Percentiles rank a stretch among this genome's conserved stretches.
Conservation (phyloP, 1,140 invertebrate genomes). For the Semibalanus balanoides region DNA sequence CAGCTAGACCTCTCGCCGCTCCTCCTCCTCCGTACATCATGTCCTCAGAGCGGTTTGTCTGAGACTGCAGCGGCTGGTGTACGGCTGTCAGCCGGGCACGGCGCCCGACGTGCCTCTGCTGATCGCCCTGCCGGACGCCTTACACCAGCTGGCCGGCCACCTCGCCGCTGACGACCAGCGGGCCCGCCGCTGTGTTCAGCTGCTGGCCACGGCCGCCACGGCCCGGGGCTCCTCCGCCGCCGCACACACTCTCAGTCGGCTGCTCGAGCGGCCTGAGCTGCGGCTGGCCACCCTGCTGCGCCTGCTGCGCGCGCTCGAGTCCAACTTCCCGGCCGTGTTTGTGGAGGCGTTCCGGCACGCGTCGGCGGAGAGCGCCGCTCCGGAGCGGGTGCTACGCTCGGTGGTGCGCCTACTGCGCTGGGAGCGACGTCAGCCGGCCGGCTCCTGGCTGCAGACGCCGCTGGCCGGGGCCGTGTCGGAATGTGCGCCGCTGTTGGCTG, state of each 20-base stretch:
- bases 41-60: too few species aligned
- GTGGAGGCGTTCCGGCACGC: not conserved
- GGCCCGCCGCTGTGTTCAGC: too few species aligned
- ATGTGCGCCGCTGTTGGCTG: not conserved
- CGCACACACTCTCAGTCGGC: not conserved
- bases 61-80: too few species aligned
- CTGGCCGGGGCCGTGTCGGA: not conserved
- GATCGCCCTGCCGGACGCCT: too few species aligned
- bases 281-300: slow-evolving; percentile 1
- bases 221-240: slow-evolving; percentile 16
- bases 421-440: slow-evolving; percentile 10
- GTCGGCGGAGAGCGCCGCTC: slow-evolving; percentile 14
- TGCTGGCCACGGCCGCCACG: slow-evolving; percentile 15
- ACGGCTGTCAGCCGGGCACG: too few species aligned
- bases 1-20: too few species aligned
- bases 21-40: too few species aligned
- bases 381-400: slow-evolving; percentile 14
- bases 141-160: too few species aligned
- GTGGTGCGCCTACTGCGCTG: slow-evolving; percentile 17
- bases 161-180: too few species aligned
- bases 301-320: slow-evolving; percentile 4
- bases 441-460: not conserved
- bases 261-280: not conserved
- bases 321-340: slow-evolving; percentile 8
- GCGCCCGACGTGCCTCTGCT: too few species aligned